Conservation (phyloP, 1,140 invertebrate species). For the Carcinoscorpius rotundicauda region DNA sequence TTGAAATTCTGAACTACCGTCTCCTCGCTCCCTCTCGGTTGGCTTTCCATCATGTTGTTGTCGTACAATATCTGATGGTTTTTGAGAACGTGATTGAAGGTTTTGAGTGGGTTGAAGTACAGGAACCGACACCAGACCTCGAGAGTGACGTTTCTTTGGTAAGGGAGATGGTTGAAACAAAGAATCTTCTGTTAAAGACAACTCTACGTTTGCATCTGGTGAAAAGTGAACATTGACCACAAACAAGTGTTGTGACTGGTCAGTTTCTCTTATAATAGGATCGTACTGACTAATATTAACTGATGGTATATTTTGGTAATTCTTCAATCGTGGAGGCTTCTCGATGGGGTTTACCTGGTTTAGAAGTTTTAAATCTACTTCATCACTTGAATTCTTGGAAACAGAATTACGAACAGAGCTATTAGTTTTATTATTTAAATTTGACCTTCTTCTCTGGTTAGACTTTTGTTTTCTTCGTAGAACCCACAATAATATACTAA, state of each 20-base stretch:
- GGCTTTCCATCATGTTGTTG: background rate
- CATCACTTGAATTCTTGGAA: constrained; percentile 12
- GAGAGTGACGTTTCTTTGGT: too few relatives aligned
- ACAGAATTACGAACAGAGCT: constrained; percentile 15
- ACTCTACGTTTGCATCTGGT: background rate
- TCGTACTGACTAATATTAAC: constrained; percentile 26
- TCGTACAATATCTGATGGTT: background rate
- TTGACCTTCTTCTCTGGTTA: constrained; percentile 10
- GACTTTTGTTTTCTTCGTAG: constrained; percentile 11
- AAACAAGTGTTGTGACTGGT: constrained; percentile 7
- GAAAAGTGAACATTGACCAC: constrained; percentile 14
- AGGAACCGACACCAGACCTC: background rate
- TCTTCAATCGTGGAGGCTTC: constrained; percentile 32
- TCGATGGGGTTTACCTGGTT: constrained; percentile 41
- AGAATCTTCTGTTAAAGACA: too few relatives aligned
- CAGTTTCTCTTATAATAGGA: constrained; percentile 8
- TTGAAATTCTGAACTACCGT: constrained; percentile 20
- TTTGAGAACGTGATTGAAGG: background rate
- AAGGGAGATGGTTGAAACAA: too few relatives aligned
- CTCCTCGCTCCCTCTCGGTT: constrained; percentile 14
- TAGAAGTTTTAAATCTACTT: constrained; percentile 15
- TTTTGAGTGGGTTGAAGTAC: background rate
- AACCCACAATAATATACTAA: constrained; percentile 47
- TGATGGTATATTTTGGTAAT: constrained; percentile 29
- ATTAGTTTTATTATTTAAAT: constrained; percentile 16